Conservation (phyloP, 2,113 vertebrate genomes). For the Tragulus kanchil region DNA sequence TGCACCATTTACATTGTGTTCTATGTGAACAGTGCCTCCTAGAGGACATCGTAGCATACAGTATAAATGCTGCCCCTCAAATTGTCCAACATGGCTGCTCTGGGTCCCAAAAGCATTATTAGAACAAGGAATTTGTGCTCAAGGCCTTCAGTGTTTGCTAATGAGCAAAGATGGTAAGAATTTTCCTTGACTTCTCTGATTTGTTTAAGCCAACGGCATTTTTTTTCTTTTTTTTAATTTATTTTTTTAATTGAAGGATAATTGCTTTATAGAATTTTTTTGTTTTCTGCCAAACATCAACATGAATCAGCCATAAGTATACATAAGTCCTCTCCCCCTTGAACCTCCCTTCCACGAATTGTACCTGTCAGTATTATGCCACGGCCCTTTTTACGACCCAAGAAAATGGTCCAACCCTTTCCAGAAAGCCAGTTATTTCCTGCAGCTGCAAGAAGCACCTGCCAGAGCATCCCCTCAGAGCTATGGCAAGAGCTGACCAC, state of each 20-base stretch:
- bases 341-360: not conserved
- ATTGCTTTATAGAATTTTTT: too few species aligned
- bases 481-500: not conserved
- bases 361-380: not conserved
- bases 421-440: constrained; percentile 40
- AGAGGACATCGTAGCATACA: too few species aligned
- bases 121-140: not conserved
- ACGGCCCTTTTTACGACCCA: not conserved
- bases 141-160: not conserved
- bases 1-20: not conserved
- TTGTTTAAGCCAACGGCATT: not conserved
- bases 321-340: too few species aligned
- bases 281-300: too few species aligned
- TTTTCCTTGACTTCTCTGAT: not conserved
- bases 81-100: accelerated
- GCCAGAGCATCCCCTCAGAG: not conserved
- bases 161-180: not conserved
- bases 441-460: not conserved
- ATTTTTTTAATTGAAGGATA: too few species aligned
- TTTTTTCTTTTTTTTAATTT: too few species aligned
- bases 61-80: too few species aligned
- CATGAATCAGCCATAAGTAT: too few species aligned
- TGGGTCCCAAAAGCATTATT: not conserved
- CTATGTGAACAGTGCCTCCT: not conserved
- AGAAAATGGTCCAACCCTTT: not conserved